Conservation (phyloP, 2,797 vertebrate genomes). For the Capromys pilorides region DNA sequence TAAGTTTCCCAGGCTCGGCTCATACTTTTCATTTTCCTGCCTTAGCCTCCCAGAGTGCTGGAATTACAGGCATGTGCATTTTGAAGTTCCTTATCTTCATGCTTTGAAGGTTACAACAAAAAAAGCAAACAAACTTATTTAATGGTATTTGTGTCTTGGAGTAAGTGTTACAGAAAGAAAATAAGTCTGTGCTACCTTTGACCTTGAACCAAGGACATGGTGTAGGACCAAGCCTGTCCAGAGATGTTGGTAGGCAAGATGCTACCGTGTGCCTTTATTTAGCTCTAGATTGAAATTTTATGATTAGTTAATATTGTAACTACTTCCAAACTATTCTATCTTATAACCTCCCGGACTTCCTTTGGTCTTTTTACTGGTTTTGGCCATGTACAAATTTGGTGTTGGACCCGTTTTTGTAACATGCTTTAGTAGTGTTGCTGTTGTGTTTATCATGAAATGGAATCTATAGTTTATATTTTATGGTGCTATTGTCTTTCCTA, state of each 20-base stretch:
- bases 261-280: not conserved
- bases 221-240: not conserved
- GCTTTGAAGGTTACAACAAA: constrained; percentile 56
- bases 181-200: not conserved
- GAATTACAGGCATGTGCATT: too few species aligned
- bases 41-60: too few species aligned
- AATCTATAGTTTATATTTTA: not conserved
- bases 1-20: too few species aligned
- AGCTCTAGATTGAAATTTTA: not conserved
- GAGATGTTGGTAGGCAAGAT: not conserved
- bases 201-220: not conserved
- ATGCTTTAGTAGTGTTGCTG: not conserved
- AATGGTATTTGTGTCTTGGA: not conserved
- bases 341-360: constrained; percentile 29
- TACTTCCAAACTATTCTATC: not conserved
- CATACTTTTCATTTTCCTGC: too few species aligned
- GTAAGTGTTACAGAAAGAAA: not conserved
- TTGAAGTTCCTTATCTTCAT: not conserved
- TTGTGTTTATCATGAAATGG: constrained; percentile 22
- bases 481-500: not conserved
- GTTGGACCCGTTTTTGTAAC: not conserved
- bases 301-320: constrained; percentile 53
- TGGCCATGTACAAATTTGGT: not conserved
- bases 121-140: not conserved
- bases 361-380: not conserved